Evolutionary conservation across 2,888 invertebrate species (phyloP).

Genomic region (Nasonovia ribisnigri): DNA sequence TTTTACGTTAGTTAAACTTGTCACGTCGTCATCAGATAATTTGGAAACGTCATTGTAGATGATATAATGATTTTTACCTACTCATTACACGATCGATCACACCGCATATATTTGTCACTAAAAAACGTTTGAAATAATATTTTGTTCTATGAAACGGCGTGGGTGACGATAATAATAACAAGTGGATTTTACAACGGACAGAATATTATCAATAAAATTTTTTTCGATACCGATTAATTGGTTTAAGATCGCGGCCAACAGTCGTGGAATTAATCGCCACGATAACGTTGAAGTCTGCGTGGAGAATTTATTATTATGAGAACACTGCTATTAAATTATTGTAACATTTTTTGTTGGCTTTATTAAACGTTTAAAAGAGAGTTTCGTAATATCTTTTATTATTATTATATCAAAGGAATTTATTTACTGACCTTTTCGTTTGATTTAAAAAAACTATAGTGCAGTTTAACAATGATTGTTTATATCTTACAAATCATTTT

Average conservation of each 20-base stretch:
- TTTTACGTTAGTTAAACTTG: background rate
- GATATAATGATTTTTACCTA: background rate
- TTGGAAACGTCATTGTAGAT: background rate
- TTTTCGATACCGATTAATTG: no score
- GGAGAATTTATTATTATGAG: background rate
- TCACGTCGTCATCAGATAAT: background rate
- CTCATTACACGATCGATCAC: background rate
- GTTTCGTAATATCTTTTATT: background rate
- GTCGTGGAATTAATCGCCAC: rapidly evolving
- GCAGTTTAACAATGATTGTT: background rate
- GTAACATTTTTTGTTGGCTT: background rate
- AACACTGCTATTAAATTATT: background rate
- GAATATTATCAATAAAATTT: background rate
- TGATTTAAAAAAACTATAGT: background rate
- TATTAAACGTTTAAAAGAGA: background rate
- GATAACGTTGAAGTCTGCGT: background rate
- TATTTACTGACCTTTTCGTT: background rate
- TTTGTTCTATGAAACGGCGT: background rate
- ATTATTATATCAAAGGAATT: background rate
- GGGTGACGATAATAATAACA: background rate
- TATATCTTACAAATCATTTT: background rate
- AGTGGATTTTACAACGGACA: background rate
- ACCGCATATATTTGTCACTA: background rate
- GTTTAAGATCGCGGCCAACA: background rate
- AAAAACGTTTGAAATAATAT: background rate